A percentile compares a stretch with the other conserved stretches of the same genome.
These are phyloP conservation scores for Hyperopisus bebe DNA, from an alignment of 2,113 vertebrate species.

Conservation along the genomic window DNA sequence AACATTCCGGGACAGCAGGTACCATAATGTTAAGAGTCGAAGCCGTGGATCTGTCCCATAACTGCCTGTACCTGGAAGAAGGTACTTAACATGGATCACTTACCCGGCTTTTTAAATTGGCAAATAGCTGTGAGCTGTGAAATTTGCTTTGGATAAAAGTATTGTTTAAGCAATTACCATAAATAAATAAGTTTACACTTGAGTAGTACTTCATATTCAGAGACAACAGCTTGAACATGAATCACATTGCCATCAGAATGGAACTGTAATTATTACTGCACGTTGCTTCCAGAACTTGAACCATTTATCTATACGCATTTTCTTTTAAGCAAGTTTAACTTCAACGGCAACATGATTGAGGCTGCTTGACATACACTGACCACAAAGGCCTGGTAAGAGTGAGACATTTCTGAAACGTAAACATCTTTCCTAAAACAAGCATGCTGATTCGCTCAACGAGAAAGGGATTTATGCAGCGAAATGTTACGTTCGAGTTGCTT, in stretches of 20 bases:
- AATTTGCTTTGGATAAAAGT: constrained; percentile 5
- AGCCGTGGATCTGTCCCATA: background rate
- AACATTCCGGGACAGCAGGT: background rate
- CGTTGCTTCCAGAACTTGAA: background rate
- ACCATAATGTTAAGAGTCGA: background rate
- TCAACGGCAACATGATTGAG: background rate
- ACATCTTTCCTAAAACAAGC: background rate
- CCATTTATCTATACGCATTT: too few relatives aligned
- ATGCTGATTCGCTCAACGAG: background rate
- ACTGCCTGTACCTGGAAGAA: background rate
- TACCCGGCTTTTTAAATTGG: background rate
- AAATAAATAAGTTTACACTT: constrained; percentile 7
- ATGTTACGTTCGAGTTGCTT: background rate
- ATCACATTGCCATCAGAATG: background rate
- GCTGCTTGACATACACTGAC: background rate
- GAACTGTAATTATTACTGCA: background rate
- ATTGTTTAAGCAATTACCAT: constrained; percentile 5
- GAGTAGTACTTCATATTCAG: background rate
- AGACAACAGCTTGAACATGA: background rate
- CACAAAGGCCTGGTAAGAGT: background rate
- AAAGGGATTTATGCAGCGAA: constrained; percentile 13
- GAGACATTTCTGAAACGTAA: background rate
- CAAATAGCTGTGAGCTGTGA: constrained; percentile 1
- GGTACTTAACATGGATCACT: background rate
- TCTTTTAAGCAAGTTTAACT: background rate